A percentile compares a stretch with the other conserved stretches of the same genome.
These are phyloP conservation scores for Procambarus clarkii DNA, from an alignment of 1,140 invertebrate species.

Conservation along the genomic window DNA sequence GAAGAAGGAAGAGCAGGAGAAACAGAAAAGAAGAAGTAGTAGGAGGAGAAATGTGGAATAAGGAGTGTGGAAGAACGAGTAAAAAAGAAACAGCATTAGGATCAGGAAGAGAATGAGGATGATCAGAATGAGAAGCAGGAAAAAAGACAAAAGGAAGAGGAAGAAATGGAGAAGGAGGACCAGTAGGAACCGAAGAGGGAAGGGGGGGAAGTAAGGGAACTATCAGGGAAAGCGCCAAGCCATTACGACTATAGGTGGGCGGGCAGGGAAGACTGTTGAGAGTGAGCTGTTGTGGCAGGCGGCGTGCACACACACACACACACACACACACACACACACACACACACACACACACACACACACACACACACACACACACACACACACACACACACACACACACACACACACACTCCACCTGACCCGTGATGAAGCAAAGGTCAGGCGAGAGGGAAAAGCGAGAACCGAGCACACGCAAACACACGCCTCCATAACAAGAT, in stretches of 20 bases:
- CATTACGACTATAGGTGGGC: neutral
- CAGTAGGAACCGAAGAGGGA: neutral
- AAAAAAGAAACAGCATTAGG: neutral
- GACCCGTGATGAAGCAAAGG: no score
- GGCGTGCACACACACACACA: slow-evolving; percentile 13
- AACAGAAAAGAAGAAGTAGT: neutral
- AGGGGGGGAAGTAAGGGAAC: slow-evolving; percentile 8
- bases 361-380: slow-evolving; percentile 42
- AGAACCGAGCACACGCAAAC: no score
- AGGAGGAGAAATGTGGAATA: neutral
- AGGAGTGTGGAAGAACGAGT: neutral
- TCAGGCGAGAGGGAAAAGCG: no score
- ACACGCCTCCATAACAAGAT: no score
- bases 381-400: neutral
- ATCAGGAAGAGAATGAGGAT: neutral
- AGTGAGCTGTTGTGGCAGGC: no score
- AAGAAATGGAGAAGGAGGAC: neutral
- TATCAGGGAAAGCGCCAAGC: no score
- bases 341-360: slow-evolving; percentile 28
- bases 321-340: slow-evolving; percentile 25
- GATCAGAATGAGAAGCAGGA: neutral
- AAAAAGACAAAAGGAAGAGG: neutral
- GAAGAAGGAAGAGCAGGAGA: neutral
- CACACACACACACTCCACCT: no score
- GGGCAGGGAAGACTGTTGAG: neutral